Base-by-base conservation (phyloP, 2,113 vertebrate genomes). In the Acinonyx jubatus region DNA sequence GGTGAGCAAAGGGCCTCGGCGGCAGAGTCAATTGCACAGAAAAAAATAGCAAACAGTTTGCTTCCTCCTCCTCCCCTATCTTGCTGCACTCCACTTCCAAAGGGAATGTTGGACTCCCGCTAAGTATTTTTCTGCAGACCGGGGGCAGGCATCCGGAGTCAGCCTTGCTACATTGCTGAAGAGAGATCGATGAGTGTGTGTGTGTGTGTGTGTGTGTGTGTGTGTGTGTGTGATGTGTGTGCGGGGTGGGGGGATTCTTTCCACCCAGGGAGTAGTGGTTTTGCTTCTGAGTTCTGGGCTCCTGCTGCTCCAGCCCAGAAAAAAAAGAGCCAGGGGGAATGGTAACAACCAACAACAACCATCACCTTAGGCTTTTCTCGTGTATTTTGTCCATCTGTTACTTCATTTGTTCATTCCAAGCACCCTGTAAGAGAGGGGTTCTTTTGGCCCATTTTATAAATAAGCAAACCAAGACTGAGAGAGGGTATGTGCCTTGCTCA, bases 21-120 rank as follows among this genome's bases (percentile, higher is more conserved):
- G n/a, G 87, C 91, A 86, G 61, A 97, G 93, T 91, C 88, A 96
- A 85, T 91, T 96, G 84, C 85, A 98, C 57, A 96, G 84, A 92
- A 89, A 93, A 94, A 93, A 96, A 63, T 16, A 88, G 80, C 82
- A 96, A 96, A 97, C 66, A 81, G 96, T 94, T 96, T 88, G 69
- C 91, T 97, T 97, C 94, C 33, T 90, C 92, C 94, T 80, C 57
- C 61, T 74, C 65, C 84, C 27, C 63, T 73, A 86, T 80, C 88
- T 78, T 83, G 41, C 61, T 1, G 4, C 69, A 94, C 82, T 97
- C 69, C 0, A 10, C 36, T 87, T 92, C 92, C 91, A 90, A 94
- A 76, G 89, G 63, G 93, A 94, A 85, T 76, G 84, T 45, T 94
- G 94, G 63, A 89, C 55, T 80, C 79, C 81, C 84, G 69, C 80